Conservation (phyloP, 1,140 invertebrate genomes). For the Lepidurus arcticus region DNA sequence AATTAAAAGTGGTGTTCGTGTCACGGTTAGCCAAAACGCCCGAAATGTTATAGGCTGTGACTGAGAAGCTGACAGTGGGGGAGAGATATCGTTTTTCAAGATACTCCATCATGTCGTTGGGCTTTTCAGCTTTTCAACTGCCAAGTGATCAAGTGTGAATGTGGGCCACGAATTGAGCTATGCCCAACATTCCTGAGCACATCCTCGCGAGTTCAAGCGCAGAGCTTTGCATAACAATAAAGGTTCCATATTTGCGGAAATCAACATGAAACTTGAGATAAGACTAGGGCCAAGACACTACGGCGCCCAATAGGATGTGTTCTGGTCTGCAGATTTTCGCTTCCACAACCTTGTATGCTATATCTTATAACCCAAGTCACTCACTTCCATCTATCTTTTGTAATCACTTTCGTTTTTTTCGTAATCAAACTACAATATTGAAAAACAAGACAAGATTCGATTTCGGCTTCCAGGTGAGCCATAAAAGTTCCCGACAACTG, state of each 20-base stretch:
- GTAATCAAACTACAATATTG: too few relatives aligned
- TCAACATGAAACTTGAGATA: not conserved
- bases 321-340: too few relatives aligned
- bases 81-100: constrained; percentile 3
- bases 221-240: constrained; percentile 22
- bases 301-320: not conserved
- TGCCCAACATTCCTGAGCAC: not conserved
- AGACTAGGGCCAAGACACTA: not conserved
- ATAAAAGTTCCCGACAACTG: too few relatives aligned
- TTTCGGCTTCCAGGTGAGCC: too few relatives aligned
- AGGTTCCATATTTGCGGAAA: not conserved
- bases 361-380: too few relatives aligned
- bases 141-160: constrained; percentile 7
- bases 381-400: too few relatives aligned
- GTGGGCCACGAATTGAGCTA: constrained; percentile 9
- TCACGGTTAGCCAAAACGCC: not conserved
- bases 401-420: too few relatives aligned
- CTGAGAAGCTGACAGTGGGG: not conserved
- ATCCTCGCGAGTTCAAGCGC: not conserved
- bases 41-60: not conserved
- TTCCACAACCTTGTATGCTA: too few relatives aligned
- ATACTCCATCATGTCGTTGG: not conserved
- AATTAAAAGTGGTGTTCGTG: not conserved
- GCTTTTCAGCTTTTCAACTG: not conserved
- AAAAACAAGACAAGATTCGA: too few relatives aligned